phyloP scores from a whole-genome alignment of 2,113 vertebrate genomes.

The Piprites chloris region DNA sequence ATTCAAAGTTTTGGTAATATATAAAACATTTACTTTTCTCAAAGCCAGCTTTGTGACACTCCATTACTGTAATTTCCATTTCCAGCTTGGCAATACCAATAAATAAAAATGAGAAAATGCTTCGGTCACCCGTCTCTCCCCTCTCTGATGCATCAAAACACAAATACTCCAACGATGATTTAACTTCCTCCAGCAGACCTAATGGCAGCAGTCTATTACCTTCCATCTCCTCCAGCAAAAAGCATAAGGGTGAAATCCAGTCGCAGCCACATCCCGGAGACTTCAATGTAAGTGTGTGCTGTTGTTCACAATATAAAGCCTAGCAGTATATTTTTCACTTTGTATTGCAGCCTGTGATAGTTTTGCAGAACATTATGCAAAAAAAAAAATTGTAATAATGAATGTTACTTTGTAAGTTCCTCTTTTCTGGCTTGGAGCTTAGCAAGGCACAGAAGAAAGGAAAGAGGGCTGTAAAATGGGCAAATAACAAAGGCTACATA shows the following conservation, averaged over 20 bases:
- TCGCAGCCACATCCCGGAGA: conserved; percentile 63
- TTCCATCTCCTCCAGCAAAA: conserved; percentile 73
- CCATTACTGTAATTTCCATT: conserved; percentile 73
- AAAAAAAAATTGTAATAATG: not conserved
- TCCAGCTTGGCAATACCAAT: conserved; percentile 79
- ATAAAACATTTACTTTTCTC: conserved; percentile 63
- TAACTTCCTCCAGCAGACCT: conserved; percentile 71
- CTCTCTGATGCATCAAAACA: conserved; percentile 80
- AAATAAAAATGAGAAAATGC: conserved; percentile 86
- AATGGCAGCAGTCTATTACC: conserved; percentile 65
- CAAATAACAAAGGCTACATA: not conserved
- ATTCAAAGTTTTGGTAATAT: conserved; percentile 57
- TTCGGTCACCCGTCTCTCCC: conserved; percentile 85
- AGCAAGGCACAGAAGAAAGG: not conserved
- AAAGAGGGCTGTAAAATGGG: not conserved
- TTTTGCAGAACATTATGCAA: not conserved
- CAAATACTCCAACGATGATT: conserved; percentile 76
- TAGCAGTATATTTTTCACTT: conserved; percentile 1
- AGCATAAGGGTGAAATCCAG: conserved; percentile 74
- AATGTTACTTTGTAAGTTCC: not conserved
- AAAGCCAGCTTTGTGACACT: conserved; percentile 59
- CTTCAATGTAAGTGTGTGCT: conserved; percentile 67
- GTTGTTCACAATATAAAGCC: not conserved
- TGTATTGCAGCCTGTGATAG: not conserved
- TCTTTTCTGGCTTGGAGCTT: not conserved